Evolutionary conservation across 2,888 invertebrate species (phyloP).

Genomic region (Synergus gifuensis): DNA sequence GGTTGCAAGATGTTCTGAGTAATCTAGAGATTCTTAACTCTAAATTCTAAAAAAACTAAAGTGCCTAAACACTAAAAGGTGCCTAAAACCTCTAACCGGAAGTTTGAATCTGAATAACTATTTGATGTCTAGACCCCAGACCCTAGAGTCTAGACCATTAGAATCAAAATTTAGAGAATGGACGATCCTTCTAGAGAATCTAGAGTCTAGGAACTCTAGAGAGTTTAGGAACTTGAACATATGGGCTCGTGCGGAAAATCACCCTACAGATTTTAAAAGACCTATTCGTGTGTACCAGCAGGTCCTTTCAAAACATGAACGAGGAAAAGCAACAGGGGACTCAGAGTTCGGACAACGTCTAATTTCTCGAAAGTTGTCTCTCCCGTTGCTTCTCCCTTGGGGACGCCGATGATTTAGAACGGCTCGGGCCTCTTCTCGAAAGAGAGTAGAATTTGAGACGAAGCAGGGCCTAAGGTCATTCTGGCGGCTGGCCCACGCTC

Average conservation of each 20-base stretch:
- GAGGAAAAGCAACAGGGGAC: constrained; percentile 18
- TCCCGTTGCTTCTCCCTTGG: constrained; percentile 40
- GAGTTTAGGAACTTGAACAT: background rate
- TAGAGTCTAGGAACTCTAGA: too few species aligned
- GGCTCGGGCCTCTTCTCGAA: constrained; percentile 23
- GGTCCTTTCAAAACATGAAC: background rate
- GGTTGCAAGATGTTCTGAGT: background rate
- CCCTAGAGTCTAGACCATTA: background rate
- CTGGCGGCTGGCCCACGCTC: constrained; percentile 42
- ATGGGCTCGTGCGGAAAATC: background rate
- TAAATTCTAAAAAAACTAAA: background rate
- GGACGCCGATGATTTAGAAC: constrained; percentile 53
- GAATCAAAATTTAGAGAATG: background rate
- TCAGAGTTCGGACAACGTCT: background rate
- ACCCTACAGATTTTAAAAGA: background rate
- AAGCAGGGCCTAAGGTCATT: constrained; percentile 42
- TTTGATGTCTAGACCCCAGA: background rate
- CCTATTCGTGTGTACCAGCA: background rate
- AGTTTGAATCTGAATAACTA: too few species aligned
- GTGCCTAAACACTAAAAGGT: background rate
- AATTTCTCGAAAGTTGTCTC: constrained; percentile 12
- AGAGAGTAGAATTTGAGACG: constrained; percentile 37
- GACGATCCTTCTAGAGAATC: background rate
- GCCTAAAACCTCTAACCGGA: too few species aligned
- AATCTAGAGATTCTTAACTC: constrained; percentile 16